Base-by-base conservation (phyloP, 2,797 vertebrate species). In the Bucorvus abyssinicus region DNA sequence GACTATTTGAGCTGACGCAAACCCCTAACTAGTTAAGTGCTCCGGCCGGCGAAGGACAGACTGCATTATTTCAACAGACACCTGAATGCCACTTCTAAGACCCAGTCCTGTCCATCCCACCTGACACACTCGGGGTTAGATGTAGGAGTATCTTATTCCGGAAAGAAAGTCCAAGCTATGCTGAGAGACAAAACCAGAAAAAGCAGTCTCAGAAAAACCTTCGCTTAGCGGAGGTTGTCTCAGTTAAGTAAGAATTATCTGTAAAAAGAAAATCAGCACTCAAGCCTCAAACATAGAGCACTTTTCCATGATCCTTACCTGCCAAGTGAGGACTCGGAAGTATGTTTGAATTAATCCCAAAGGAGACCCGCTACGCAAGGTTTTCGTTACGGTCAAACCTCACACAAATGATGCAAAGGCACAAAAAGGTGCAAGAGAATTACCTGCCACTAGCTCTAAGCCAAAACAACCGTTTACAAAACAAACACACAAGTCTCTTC, bases 121-220 rank as follows among this genome's bases (percentile, higher is more conserved):
- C 11, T 14, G 21, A 0, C 2, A 18, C 0, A n/a, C 12, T 38
- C 29, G 4, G 47, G 65, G 2, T 40, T 40, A 61, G 50, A 53
- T 4, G 27, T 1, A 55, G 27, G 60, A 38, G 24, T 8, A 36
- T 34, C 45, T 80, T 52, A 17, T 21, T 90, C 79, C 13, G 40
- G 86, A 84, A 93, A 82, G 49, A 45, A 90, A 56, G 29, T 60
- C 91, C 23, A 40, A 45, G 10, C 5, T 73, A 21, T 15, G n/a
- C 42, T 1, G 26, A 90, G 71, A 36, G 1, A 74, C 16, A 74
- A 63, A 79, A 57, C 12, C 0, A 76, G 45, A 52, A 84, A 52
- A 88, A 76, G 10, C 29, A 59, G 40, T 55, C 42, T 42, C 42
- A 52, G 61, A 26, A 77, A 85, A 83, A 32, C 20, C 14, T 47